phyloP scores from a whole-genome alignment of 2,888 invertebrate genomes.

The Smittia sp. region DNA sequence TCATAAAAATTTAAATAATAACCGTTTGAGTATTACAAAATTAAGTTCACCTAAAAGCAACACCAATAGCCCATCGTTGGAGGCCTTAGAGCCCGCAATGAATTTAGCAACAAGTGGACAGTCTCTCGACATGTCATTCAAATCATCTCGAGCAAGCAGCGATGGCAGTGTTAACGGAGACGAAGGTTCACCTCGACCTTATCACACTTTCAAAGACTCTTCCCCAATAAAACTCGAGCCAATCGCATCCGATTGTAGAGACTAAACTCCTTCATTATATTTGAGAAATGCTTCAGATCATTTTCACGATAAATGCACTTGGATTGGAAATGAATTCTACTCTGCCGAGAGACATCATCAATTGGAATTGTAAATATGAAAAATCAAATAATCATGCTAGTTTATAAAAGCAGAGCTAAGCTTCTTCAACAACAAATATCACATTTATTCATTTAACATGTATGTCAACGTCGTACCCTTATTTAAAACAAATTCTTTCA shows the following conservation, averaged over 20 bases:
- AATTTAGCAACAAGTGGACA: slow-evolving; percentile 57
- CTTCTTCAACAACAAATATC: background rate
- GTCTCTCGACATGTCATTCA: slow-evolving; percentile 61
- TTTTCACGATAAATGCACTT: too few species aligned
- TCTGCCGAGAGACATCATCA: too few species aligned
- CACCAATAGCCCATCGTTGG: slow-evolving; percentile 62
- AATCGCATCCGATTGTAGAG: slow-evolving; percentile 60
- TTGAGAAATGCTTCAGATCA: background rate
- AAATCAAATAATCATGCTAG: background rate
- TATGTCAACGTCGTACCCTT: slow-evolving; percentile 14
- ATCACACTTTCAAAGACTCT: slow-evolving; percentile 56
- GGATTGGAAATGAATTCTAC: too few species aligned
- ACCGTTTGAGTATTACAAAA: slow-evolving; percentile 36
- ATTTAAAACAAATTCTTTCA: slow-evolving; percentile 4
- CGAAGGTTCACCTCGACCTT: slow-evolving; percentile 63
- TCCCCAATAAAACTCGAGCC: slow-evolving; percentile 71
- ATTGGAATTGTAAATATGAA: background rate
- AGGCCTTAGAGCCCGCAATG: slow-evolving; percentile 63
- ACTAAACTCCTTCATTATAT: slow-evolving; percentile 16
- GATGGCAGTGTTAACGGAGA: slow-evolving; percentile 46
- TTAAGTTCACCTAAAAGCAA: slow-evolving; percentile 61
- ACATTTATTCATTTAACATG: background rate
- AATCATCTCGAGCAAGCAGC: slow-evolving; percentile 55
- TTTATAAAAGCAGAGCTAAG: background rate
- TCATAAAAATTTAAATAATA: slow-evolving; percentile 55